phyloP scores from a whole-genome alignment of 2,113 vertebrate genomes.

The Holacanthus passer region DNA sequence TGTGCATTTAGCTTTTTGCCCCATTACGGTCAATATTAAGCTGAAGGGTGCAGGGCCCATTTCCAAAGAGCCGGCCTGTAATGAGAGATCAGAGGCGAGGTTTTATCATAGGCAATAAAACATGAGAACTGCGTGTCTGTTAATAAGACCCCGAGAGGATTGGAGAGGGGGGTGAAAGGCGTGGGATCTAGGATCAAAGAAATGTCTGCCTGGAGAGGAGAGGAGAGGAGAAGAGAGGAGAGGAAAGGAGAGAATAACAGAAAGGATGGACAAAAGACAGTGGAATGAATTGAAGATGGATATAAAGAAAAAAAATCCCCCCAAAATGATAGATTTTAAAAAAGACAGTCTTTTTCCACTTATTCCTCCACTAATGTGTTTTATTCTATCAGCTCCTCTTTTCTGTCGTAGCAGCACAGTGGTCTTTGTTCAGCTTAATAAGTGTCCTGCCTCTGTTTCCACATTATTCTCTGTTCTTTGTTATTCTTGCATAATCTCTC shows the following conservation, averaged over 20 bases:
- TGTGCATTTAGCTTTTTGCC: constrained; percentile 78
- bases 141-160: constrained; percentile 84
- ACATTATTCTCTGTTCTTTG: constrained; percentile 19
- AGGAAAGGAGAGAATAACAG: constrained; percentile 26
- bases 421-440: constrained; percentile 21
- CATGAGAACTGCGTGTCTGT: constrained; percentile 80
- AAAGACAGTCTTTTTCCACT: constrained; percentile 1
- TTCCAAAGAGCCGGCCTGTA: constrained; percentile 77
- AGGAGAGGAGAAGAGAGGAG: constrained; percentile 15
- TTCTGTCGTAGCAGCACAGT: background rate
- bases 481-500: background rate
- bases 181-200: constrained; percentile 77
- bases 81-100: constrained; percentile 83
- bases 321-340: background rate
- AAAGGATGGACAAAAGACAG: constrained; percentile 35
- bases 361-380: constrained; percentile 17
- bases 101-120: constrained; percentile 85
- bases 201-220: constrained; percentile 62
- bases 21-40: constrained; percentile 78
- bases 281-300: constrained; percentile 20
- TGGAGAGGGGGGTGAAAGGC: constrained; percentile 64
- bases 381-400: constrained; percentile 23
- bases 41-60: constrained; percentile 71
- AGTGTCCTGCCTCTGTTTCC: constrained; percentile 3
- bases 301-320: constrained; percentile 22